Evolutionary conservation across 2,797 vertebrate species (phyloP).

Genomic region (Leptatherina wallacei): DNA sequence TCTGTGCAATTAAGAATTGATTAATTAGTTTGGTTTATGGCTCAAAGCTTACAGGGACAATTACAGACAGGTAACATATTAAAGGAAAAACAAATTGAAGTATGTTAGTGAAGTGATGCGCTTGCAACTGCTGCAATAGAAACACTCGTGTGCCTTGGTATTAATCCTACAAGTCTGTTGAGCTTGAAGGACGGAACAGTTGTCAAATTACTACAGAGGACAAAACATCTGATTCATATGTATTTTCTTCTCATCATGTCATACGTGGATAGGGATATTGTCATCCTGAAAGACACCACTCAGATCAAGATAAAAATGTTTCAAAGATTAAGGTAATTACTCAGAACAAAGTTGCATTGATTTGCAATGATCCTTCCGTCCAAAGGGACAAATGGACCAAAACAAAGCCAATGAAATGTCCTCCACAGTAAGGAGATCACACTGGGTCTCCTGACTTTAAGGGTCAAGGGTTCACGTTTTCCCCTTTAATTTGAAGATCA

Average conservation of each 20-base stretch:
- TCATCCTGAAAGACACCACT: neutral
- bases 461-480: neutral
- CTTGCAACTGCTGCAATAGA: neutral
- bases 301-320: neutral
- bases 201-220: neutral
- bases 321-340: neutral
- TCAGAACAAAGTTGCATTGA: neutral
- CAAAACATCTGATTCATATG: neutral
- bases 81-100: neutral
- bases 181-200: neutral
- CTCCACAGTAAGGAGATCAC: neutral
- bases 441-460: neutral
- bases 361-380: neutral
- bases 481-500: neutral
- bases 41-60: neutral
- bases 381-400: neutral
- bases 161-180: neutral
- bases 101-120: neutral
- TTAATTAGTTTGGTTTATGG: constrained; percentile 9
- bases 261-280: neutral
- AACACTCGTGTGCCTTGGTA: neutral
- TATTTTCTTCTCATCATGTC: neutral
- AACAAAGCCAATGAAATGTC: neutral
- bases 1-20: neutral
- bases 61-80: neutral